Percentiles rank a stretch among this genome's conserved stretches.
Evolutionary conservation across 2,113 vertebrate genomes (phyloP).

Genomic region (Gavialis gangeticus): DNA sequence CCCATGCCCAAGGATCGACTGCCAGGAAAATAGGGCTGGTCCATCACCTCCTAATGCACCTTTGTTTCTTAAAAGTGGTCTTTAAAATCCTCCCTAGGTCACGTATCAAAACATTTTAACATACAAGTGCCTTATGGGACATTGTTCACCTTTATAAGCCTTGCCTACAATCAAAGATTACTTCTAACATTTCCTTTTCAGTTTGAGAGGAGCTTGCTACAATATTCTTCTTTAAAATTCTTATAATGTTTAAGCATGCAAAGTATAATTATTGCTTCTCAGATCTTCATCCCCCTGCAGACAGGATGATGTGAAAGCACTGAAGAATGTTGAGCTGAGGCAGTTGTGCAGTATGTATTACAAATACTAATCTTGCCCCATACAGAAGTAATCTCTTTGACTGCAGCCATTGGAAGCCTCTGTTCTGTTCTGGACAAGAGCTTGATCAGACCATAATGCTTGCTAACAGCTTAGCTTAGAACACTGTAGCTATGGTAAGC

Average conservation of each 20-base stretch:
- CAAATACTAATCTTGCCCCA: neutral
- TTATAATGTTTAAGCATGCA: neutral
- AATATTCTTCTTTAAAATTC: neutral
- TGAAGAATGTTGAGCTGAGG: neutral
- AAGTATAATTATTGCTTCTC: neutral
- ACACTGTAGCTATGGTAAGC: neutral
- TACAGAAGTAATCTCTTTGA: neutral
- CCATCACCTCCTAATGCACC: neutral
- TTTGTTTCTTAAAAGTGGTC: neutral
- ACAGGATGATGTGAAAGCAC: neutral
- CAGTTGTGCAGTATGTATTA: neutral
- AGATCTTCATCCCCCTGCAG: rapidly evolving
- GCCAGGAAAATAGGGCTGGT: neutral
- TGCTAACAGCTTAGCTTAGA: neutral
- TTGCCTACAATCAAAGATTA: neutral
- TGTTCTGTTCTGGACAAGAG: neutral
- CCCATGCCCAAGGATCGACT: neutral
- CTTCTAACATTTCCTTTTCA: neutral
- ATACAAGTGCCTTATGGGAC: neutral
- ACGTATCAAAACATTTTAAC: neutral
- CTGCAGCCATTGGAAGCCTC: neutral
- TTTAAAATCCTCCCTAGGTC: rapidly evolving
- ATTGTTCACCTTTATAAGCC: neutral
- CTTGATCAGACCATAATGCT: neutral
- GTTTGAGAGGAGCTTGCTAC: neutral